Conservation (phyloP, 2,113 vertebrate genomes). For the Anoura caudifer region DNA sequence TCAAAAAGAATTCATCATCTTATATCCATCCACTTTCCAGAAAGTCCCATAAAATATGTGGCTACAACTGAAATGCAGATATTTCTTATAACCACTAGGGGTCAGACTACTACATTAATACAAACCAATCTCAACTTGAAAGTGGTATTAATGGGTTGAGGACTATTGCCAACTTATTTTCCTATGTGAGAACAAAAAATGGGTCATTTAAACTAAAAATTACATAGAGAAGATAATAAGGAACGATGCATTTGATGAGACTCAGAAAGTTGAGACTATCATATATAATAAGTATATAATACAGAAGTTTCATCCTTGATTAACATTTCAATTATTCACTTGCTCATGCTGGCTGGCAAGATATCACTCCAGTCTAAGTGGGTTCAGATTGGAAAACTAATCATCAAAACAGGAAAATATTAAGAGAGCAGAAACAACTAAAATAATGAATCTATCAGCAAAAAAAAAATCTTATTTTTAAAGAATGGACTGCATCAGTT, state of each 20-base stretch:
- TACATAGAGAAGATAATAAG: slow-evolving; percentile 38
- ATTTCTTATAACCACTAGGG: slow-evolving; percentile 61
- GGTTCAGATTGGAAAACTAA: slow-evolving; percentile 16
- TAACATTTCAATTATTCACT: slow-evolving; percentile 62
- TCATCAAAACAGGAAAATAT: slow-evolving; percentile 24
- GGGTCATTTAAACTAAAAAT: slow-evolving; percentile 42
- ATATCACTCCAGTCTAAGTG: slow-evolving; percentile 11
- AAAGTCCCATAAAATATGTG: background rate
- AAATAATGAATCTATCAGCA: slow-evolving; percentile 46
- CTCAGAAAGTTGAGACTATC: slow-evolving; percentile 32
- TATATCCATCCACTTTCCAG: background rate
- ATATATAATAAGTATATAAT: slow-evolving; percentile 50
- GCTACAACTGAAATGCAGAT: background rate
- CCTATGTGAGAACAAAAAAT: background rate
- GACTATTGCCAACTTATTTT: slow-evolving; percentile 21
- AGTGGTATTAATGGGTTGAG: background rate
- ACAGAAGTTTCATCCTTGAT: slow-evolving; percentile 53
- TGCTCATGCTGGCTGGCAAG: slow-evolving; percentile 47
- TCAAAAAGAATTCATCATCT: background rate
- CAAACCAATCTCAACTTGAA: slow-evolving; percentile 12
- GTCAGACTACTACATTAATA: slow-evolving; percentile 69
- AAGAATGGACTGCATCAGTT: background rate
- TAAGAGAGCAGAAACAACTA: slow-evolving; percentile 52
- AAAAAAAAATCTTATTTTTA: slow-evolving; percentile 33
- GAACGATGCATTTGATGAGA: slow-evolving; percentile 27